A percentile compares a stretch with the other conserved stretches of the same genome.
phyloP scores from a whole-genome alignment of 2,888 invertebrate species.

The Steinernema carpocapsae region DNA sequence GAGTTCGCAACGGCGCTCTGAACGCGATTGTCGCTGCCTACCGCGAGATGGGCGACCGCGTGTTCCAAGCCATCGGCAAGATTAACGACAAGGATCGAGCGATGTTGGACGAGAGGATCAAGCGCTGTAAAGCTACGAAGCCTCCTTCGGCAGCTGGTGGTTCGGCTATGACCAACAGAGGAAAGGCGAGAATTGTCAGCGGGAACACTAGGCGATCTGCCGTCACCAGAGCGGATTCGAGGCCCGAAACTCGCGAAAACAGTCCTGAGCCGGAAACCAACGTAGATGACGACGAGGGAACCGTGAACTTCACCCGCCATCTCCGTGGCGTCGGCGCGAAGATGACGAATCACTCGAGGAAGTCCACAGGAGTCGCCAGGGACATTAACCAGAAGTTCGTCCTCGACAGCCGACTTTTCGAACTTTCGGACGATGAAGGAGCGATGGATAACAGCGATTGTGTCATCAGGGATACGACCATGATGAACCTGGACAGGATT shows the following conservation, averaged over 20 bases:
- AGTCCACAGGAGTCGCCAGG: neutral
- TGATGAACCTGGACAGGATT: conserved; percentile 7
- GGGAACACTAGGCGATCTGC: neutral
- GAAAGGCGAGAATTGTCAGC: neutral
- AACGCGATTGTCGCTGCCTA: conserved; percentile 90
- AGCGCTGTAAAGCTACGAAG: conserved; percentile 76
- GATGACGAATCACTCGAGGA: neutral
- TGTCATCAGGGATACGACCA: neutral
- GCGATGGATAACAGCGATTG: neutral
- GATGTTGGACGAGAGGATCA: conserved; percentile 91
- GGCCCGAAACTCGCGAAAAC: neutral
- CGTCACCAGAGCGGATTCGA: neutral
- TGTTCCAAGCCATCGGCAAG: conserved; percentile 78
- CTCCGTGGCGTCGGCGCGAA: neutral
- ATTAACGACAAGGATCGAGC: conserved; percentile 89
- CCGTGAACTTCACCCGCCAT: neutral
- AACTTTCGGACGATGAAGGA: neutral
- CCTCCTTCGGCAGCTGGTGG: neutral
- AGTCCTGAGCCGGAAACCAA: neutral
- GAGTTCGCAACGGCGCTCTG: conserved; percentile 91
- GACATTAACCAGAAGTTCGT: neutral
- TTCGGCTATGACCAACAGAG: no score
- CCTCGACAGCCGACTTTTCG: neutral
- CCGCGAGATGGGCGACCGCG: conserved; percentile 85
- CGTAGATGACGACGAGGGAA: conserved; percentile 1